Base-by-base conservation (phyloP, 1,140 invertebrate species). In the Heliconius congener region DNA sequence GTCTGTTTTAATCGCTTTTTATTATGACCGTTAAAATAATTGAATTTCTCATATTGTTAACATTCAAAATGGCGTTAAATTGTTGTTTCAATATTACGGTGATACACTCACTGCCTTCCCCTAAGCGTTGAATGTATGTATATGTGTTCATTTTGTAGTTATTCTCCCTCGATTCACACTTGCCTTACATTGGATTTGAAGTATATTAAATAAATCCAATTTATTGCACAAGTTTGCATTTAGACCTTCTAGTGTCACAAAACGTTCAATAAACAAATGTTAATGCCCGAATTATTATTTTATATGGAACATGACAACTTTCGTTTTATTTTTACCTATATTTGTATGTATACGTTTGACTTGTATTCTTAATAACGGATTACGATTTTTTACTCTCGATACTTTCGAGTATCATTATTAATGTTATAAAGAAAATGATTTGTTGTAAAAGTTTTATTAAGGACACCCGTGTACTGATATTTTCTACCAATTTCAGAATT, bases 1-100 rank as follows among this genome's bases (percentile, higher is more conserved):
- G 87, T 88, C 50, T 77, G 84, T 91, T 92, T 90, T 89, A 86
- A 85, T 91, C 85, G 92, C 92, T 93, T 93, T 85, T 93, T 90
- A 88, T 83, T 71, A 71, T 30, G 66, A 86, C 89, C 82, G 84
- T 86, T 84, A 57, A 88, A 86, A 84, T 81, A 84, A 42, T 71
- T 50, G 37, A 82, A 82, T 85, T 80, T 90, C 83, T 86, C 87
- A 85, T 82, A 86, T 89, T 90, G 88, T 93, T 89, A 85, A 87
- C 83, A 85, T 88, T 87, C 81, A 80, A 85, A 87, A 89, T 85
- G 80, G 85, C 87, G 82, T 81, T 77, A 85, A 85, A 81, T 91
- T 91, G 90, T 92, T 93, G 81, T 85, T 72, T 71, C 73, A 83
- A 81, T 84, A 82, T 82, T 84, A 86, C 85, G 87, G 87, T 90